Evolutionary conservation across 2,888 invertebrate genomes (phyloP).

Genomic region (Mimas tiliae): DNA sequence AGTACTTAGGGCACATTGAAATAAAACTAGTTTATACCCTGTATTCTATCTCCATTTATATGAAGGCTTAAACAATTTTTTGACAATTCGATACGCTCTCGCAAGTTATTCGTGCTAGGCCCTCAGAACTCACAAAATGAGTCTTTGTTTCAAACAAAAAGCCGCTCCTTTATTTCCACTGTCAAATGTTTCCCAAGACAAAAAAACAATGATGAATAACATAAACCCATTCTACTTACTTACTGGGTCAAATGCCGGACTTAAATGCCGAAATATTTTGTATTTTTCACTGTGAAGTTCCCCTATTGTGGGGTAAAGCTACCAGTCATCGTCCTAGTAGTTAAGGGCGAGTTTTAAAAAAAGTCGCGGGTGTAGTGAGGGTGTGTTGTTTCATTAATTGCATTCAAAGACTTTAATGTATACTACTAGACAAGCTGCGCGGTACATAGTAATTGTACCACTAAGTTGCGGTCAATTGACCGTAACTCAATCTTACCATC

Average conservation of each 20-base stretch:
- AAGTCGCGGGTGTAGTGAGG: slow-evolving; percentile 45
- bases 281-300: slow-evolving; percentile 20
- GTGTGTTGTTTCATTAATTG: neutral
- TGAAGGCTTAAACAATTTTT: too few relatives aligned
- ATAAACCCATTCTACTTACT: slow-evolving; percentile 9
- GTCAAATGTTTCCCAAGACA: slow-evolving; percentile 14
- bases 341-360: slow-evolving; percentile 52
- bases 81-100: too few relatives aligned
- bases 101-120: too few relatives aligned
- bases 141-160: neutral
- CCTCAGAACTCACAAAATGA: neutral
- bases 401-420: too few relatives aligned
- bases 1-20: too few relatives aligned
- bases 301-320: slow-evolving; percentile 44
- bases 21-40: too few relatives aligned
- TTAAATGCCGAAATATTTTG: slow-evolving; percentile 23
- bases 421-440: too few relatives aligned
- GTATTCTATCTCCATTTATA: too few relatives aligned
- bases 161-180: neutral
- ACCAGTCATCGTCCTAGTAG: slow-evolving; percentile 68
- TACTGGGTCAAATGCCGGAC: slow-evolving; percentile 9
- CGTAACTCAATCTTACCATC: too few relatives aligned
- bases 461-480: too few relatives aligned
- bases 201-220: slow-evolving; percentile 23
- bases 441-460: too few relatives aligned